Base-by-base conservation (phyloP, 2,113 vertebrate species). In the Mystacornis crossleyi region DNA sequence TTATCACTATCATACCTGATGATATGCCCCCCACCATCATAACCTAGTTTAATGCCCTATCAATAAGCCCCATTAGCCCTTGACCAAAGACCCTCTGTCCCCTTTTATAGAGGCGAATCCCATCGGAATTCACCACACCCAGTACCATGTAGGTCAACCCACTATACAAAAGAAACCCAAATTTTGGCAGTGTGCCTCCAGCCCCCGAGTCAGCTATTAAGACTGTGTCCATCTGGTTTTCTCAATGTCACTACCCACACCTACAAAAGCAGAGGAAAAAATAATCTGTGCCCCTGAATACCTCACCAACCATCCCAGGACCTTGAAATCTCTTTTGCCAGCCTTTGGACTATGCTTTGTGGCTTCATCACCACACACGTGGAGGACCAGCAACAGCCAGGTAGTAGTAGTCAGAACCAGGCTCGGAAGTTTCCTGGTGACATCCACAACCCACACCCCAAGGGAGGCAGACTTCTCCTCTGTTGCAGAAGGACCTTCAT, bases 391-490 rank as follows among this genome's bases (percentile, higher is more conserved):
- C 19, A 65, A 23, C 8, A n/a, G n/a, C n/a, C n/a, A 50, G 4
- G 12, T 0, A 21, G 6, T 1, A 10, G 5, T 4, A 57, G 25
- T 33, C 26, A 10, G 12, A 72, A 65, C 8, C 31, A 33, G 50
- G 8, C 43, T 19, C 15, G 14, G 34, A 64, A 42, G 51, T 28
- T 50, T 57, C 51, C 31, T 36, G 31, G 23, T 18, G 9, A 51
- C 0, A 0, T 3, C 12, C 1, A 1, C 6, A 53, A 43, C 13
- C 31, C 45, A 45, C 1, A 0, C 2, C 18, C 28, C 28, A 38
- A 38, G 24, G 12, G 14, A 81, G 11, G 7, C 5, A 51, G 24
- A n/a, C 23, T 28, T 36, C 23, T 18, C 3, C 7, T 13, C 21
- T 45, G 18, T 0, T n/a, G 23, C 21, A 38, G 26, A 33, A 43